Base-by-base conservation (phyloP, 92 coral and sea anemone species). In the Phenganax marumi region DNA sequence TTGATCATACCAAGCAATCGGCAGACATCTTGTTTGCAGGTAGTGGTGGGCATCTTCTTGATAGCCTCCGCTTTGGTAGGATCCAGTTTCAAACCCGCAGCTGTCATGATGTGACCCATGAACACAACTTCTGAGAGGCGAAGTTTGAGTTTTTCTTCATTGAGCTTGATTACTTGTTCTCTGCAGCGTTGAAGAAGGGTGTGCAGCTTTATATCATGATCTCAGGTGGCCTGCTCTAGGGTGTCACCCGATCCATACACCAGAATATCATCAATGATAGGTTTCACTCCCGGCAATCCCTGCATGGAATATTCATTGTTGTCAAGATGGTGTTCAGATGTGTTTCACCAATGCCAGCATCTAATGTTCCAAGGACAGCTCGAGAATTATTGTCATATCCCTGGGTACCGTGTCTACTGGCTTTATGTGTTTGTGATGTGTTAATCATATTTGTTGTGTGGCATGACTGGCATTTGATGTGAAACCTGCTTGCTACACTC, bases 341-440 rank as follows among this genome's bases (percentile, higher is more conserved):
- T 4, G 75, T 33, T 13, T 2, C 75, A 4, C 75, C 75, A 33
- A 70, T 70, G 48, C 49, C 75, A 22, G 75, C 75, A 70, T 70
- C 75, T 70, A 70, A 70, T 70, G 75, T 70, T 3, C 75, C 75
- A 1, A 70, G 25, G 5, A 70, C 75, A 0, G 75, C 75, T 22
- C 75, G 75, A 70, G 75, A 22, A 50, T 70, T 70, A 33, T 70
- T 70, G 25, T 70, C 75, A 70, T 70, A 70, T 23, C 51, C 75
- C 2, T 3, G 1, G 3, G 75, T 50, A 22, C 75, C 75, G 23
- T 70, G 75, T 2, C 3, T 70, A 0, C 75, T 50, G 3, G 75
- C 5, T 70, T 70, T 70, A 50, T 70, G 75, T 70, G 0, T 70
- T 70, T 33, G 53, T 22, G 75, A 70, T 33, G 75, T 70, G 12